Base-by-base conservation (phyloP, 53 echinoderm and acorn worm genomes). In the Arbacia lixula region DNA sequence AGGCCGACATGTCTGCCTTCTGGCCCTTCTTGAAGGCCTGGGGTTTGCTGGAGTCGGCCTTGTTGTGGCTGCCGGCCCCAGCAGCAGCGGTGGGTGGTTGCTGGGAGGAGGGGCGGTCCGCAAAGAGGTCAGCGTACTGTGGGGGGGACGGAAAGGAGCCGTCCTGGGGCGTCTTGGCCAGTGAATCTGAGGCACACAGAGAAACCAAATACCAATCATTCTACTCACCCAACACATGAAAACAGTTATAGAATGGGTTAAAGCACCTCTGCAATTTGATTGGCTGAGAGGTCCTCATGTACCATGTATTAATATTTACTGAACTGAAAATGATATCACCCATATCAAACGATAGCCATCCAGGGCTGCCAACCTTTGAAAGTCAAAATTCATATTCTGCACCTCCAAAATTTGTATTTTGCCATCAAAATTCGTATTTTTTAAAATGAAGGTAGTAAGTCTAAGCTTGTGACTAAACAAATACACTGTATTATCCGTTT, bases 1-100 rank as follows among this genome's bases (percentile, higher is more conserved):
- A 98, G 20, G 98, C 94, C 2, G 98, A 94, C 98, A 98, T 98
- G 75, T 98, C 98, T 0, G 92, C 51, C 85, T 94, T 98, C 65
- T 87, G 87, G 10, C 89, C 90, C 61, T 96, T 90, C 85, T 97
- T 93, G 71, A 94, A 94, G 58, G 94, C 96, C 71, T 96, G 91
- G 2, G 96, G 82, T 72, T 94, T 98, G 84, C 94, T 98, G 34
- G 92, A 98, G 86, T 94, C 98, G 27, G 33, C 66, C 88, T 90
- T 93, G 39, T 93, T 93, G 4, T 12, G 12, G 12, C 12, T 56
- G 57, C 12, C 12, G 4, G 57, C 12, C 5, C 12, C 57, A 10
- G 57, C 57, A 4, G 75, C 19, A 17, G 30, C 16, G 16, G 55
- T 6, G 4, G 46, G 12, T 17, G 41, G 39, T 17, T 43, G 42